Conservation (phyloP, 2,113 vertebrate species). For the Probosciger aterrimus region DNA sequence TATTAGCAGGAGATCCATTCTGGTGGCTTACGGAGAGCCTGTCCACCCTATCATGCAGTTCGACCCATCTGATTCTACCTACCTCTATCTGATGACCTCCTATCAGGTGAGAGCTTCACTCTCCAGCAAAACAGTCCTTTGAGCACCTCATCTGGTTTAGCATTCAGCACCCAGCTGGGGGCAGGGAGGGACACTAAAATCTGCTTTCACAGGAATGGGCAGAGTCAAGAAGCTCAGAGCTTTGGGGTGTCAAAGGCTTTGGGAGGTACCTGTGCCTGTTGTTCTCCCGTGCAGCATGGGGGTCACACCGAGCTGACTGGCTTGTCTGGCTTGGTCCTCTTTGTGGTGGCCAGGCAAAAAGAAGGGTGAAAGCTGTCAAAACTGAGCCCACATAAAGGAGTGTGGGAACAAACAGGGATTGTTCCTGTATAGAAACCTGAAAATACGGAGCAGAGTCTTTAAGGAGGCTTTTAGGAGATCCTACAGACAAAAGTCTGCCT, state of each 20-base stretch:
- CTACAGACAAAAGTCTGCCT: neutral
- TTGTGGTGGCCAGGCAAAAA: neutral
- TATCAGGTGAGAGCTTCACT: constrained; percentile 82
- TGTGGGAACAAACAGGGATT: neutral
- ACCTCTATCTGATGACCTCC: constrained; percentile 94
- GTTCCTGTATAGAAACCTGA: neutral
- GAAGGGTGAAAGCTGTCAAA: neutral
- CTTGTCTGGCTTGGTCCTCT: neutral
- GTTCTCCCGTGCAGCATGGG: neutral
- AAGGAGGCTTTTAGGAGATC: neutral
- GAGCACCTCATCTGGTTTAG: neutral
- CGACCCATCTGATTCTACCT: constrained; percentile 87
- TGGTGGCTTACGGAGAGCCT: constrained; percentile 82
- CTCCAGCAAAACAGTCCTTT: neutral
- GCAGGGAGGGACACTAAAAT: neutral
- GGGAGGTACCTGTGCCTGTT: neutral
- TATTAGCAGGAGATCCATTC: constrained; percentile 80
- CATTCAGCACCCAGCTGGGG: neutral
- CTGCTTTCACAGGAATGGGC: neutral
- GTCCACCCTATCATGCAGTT: constrained; percentile 96
- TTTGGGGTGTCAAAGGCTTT: neutral
- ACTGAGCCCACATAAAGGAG: accelerated
- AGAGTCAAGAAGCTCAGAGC: neutral
- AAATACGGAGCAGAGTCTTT: neutral
- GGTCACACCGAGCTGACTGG: neutral